These are phyloP conservation scores for Ylistrum balloti DNA, from an alignment of 1,140 invertebrate species.

Conservation along the genomic window DNA sequence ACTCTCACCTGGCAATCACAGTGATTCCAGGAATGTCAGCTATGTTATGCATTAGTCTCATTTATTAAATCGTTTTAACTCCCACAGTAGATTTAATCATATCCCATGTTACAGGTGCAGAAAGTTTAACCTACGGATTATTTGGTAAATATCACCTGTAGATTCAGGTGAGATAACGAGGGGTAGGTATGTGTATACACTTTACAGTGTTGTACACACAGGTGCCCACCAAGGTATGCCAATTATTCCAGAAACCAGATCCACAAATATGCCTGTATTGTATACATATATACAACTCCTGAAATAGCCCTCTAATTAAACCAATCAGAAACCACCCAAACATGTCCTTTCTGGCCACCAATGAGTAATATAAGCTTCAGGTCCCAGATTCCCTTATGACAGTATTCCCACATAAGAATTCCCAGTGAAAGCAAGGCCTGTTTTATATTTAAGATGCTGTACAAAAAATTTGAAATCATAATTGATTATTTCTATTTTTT, in stretches of 20 bases:
- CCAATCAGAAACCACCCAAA: background rate
- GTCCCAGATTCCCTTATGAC: no score
- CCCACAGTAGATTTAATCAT: background rate
- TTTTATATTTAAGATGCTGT: no score
- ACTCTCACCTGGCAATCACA: background rate
- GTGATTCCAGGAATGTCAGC: background rate
- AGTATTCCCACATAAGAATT: no score
- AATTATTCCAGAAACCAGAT: constrained; percentile 35
- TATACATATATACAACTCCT: background rate
- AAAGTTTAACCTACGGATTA: constrained; percentile 10
- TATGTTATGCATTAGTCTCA: background rate
- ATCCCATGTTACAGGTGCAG: background rate
- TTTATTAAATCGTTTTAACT: constrained; percentile 24
- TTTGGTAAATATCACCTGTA: constrained; percentile 11
- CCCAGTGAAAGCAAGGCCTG: no score
- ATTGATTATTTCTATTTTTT: no score
- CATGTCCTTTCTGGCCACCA: constrained; percentile 6
- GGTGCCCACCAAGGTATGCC: constrained; percentile 23
- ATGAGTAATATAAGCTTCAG: no score
- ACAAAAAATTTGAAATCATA: no score
- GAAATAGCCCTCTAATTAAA: constrained; percentile 23
- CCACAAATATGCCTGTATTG: constrained; percentile 27
- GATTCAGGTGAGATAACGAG: background rate
- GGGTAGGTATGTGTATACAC: constrained; percentile 9
- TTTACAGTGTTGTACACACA: background rate